Conservation (phyloP, 1,140 invertebrate species). For the Paracyclopina nana region DNA sequence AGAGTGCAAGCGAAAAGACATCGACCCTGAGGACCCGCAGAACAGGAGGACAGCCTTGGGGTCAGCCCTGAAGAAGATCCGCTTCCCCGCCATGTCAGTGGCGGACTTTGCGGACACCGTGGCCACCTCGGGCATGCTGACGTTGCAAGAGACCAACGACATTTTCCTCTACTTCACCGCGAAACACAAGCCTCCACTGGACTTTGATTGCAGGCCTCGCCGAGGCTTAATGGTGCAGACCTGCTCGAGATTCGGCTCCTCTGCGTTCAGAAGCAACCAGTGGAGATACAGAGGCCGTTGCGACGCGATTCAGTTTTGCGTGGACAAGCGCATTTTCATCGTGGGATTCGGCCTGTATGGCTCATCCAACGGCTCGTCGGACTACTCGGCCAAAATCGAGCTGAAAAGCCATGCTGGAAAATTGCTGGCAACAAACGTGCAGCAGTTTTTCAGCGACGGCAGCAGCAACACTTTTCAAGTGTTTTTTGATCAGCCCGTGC, state of each 20-base stretch:
- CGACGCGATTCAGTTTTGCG: constrained; percentile 79
- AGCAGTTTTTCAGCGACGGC: constrained; percentile 78
- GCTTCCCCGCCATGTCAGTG: constrained; percentile 69
- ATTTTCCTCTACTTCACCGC: constrained; percentile 54
- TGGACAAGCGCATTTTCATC: constrained; percentile 74
- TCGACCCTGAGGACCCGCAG: constrained; percentile 30
- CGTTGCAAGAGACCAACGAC: constrained; percentile 70
- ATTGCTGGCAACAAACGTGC: constrained; percentile 65
- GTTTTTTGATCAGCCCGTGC: constrained; percentile 75
- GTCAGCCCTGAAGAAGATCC: constrained; percentile 55
- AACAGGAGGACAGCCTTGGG: constrained; percentile 31
- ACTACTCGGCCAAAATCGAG: constrained; percentile 34
- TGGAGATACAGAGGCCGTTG: constrained; percentile 78
- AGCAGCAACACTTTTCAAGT: constrained; percentile 83
- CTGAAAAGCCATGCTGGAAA: constrained; percentile 25
- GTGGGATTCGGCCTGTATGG: constrained; percentile 80
- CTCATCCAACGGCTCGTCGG: constrained; percentile 69
- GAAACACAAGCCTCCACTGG: constrained; percentile 37
- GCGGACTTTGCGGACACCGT: constrained; percentile 78
- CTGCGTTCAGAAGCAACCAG: constrained; percentile 84
- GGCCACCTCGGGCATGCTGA: constrained; percentile 46
- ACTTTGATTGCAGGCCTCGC: constrained; percentile 54
- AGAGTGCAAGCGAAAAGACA: constrained; percentile 39
- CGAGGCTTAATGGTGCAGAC: constrained; percentile 35
- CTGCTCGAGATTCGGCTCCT: constrained; percentile 83